Evolutionary conservation across 2,113 vertebrate species (phyloP).

Genomic region (Turdus rufiventris): DNA sequence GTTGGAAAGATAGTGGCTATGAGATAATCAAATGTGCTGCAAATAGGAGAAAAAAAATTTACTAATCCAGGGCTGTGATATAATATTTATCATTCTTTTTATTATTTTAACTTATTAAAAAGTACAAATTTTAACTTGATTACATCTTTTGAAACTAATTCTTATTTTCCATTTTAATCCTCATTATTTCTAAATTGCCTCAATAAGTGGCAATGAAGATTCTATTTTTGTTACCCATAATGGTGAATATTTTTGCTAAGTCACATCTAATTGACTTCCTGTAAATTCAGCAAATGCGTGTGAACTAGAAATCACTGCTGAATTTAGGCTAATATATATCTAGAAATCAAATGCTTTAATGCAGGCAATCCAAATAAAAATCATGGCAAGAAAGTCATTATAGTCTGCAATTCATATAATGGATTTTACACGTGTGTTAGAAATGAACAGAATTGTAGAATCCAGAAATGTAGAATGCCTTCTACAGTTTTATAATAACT

Average conservation of each 20-base stretch:
- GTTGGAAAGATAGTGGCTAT: background rate
- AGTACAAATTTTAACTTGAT: background rate
- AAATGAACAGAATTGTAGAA: background rate
- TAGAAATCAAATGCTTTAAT: background rate
- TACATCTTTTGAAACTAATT: background rate
- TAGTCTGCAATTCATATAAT: background rate
- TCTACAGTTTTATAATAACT: background rate
- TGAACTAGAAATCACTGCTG: background rate
- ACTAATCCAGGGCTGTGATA: background rate
- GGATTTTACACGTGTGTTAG: background rate
- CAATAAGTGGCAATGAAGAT: background rate
- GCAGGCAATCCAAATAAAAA: slow-evolving; percentile 7
- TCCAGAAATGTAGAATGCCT: background rate
- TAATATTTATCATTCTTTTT: background rate
- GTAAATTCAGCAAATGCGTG: background rate
- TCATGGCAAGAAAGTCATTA: background rate
- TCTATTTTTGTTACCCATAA: background rate
- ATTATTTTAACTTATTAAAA: background rate
- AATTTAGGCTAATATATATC: background rate
- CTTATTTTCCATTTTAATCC: slow-evolving; percentile 14
- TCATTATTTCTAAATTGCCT: background rate
- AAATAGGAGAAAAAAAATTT: background rate
- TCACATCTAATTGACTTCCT: background rate
- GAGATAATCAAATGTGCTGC: background rate
- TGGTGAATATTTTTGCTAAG: background rate